phyloP scores from a whole-genome alignment of 2,888 invertebrate genomes.

The Tetragonisca angustula region DNA sequence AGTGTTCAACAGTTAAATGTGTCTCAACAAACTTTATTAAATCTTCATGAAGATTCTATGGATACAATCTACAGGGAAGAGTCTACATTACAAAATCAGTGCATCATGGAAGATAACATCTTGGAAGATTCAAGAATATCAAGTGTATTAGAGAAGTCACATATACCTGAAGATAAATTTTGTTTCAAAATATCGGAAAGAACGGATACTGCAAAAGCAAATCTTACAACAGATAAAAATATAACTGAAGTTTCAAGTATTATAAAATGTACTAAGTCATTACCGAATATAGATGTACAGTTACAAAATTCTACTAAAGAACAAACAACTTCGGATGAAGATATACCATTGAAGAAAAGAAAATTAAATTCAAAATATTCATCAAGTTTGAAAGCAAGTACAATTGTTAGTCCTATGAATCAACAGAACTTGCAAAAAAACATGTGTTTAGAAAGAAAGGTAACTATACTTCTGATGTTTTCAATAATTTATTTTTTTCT shows the following conservation, averaged over 20 bases:
- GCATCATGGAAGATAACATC: slow-evolving; percentile 32
- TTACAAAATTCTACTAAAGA: slow-evolving; percentile 40
- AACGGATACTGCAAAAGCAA: slow-evolving; percentile 23
- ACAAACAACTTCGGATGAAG: slow-evolving; percentile 47
- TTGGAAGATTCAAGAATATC: slow-evolving; percentile 31
- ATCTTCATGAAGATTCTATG: slow-evolving; percentile 31
- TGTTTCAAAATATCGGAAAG: slow-evolving; percentile 25
- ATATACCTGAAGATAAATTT: slow-evolving; percentile 7
- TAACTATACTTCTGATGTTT: slow-evolving; percentile 38
- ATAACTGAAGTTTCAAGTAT: slow-evolving; percentile 39
- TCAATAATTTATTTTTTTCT: neutral
- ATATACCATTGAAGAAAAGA: slow-evolving; percentile 63
- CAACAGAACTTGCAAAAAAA: slow-evolving; percentile 47
- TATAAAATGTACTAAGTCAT: slow-evolving; percentile 34
- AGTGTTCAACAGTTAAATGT: slow-evolving; percentile 29
- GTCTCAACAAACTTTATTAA: slow-evolving; percentile 30
- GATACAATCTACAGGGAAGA: slow-evolving; percentile 33
- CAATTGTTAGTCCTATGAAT: slow-evolving; percentile 49
- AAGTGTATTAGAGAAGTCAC: slow-evolving; percentile 9
- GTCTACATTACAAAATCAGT: neutral
- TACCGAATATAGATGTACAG: slow-evolving; percentile 34
- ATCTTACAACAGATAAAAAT: slow-evolving; percentile 31
- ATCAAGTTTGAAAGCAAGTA: slow-evolving; percentile 37
- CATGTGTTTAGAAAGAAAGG: slow-evolving; percentile 53
- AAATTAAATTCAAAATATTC: slow-evolving; percentile 54